A percentile compares a stretch with the other conserved stretches of the same genome.
These are phyloP conservation scores for Phataginus tetradactyla DNA, from an alignment of 2,797 vertebrate species.

Conservation along the genomic window DNA sequence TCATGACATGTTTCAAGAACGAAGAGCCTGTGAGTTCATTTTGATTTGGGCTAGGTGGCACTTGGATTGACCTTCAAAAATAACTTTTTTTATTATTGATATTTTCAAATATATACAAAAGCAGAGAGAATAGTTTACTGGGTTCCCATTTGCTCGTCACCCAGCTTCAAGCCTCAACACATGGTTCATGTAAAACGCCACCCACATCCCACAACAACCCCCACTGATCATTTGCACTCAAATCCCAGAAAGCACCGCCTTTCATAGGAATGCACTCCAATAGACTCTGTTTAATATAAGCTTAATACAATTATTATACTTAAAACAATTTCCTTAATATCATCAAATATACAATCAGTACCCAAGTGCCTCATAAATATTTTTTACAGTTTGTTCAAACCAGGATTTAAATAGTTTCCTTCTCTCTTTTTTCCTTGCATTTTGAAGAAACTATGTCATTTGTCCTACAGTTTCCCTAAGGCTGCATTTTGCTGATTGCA, in stretches of 20 bases:
- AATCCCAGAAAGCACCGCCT: background rate
- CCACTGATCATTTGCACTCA: background rate
- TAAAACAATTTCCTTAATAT: slow-evolving; percentile 48
- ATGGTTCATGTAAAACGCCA: background rate
- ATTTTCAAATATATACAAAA: background rate
- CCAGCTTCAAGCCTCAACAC: background rate
- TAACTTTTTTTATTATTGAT: background rate
- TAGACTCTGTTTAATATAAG: slow-evolving; percentile 43
- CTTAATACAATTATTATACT: slow-evolving; percentile 15
- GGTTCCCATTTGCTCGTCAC: background rate
- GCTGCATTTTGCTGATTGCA: background rate
- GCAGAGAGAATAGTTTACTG: background rate
- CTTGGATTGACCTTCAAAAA: background rate
- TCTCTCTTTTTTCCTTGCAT: background rate
- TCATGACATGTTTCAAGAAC: background rate
- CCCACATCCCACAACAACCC: background rate
- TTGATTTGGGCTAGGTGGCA: background rate
- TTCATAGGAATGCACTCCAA: background rate
- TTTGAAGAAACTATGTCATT: background rate
- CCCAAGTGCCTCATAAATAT: slow-evolving; percentile 1
- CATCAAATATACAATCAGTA: slow-evolving; percentile 38
- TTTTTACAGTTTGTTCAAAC: slow-evolving; percentile 53
- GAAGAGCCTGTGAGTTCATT: background rate
- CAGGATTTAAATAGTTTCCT: background rate
- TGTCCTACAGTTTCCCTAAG: background rate